Conservation (phyloP, 2,888 invertebrate genomes). For the Aphelenchoides bicaudatus region DNA sequence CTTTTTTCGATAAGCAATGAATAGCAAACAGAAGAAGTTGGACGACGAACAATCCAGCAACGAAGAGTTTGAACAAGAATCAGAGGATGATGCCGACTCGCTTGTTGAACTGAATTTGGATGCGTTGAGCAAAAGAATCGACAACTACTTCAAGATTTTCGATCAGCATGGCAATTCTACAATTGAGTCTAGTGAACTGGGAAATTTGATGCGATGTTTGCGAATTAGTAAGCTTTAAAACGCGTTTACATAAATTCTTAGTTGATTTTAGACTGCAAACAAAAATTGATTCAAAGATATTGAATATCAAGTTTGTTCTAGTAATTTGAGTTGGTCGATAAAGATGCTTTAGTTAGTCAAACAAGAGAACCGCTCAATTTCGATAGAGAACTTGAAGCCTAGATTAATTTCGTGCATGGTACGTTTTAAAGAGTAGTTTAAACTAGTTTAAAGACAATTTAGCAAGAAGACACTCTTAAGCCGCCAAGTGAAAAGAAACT, state of each 20-base stretch:
- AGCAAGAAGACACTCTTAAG: constrained; percentile 24
- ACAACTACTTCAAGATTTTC: constrained; percentile 24
- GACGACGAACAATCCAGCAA: background rate
- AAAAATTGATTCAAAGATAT: constrained; percentile 25
- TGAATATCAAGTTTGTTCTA: constrained; percentile 62
- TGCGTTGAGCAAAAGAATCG: constrained; percentile 13
- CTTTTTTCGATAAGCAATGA: background rate
- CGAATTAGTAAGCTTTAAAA: no score
- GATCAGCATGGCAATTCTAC: constrained; percentile 27
- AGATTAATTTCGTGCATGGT: constrained; percentile 27
- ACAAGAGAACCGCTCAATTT: constrained; percentile 11
- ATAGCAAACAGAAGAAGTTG: background rate
- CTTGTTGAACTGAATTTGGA: constrained; percentile 23
- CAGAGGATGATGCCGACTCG: constrained; percentile 21
- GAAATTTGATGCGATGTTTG: constrained; percentile 29
- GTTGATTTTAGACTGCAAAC: no score
- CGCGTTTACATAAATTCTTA: no score
- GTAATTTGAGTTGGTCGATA: background rate
- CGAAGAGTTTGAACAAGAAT: constrained; percentile 4
- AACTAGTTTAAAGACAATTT: no score
- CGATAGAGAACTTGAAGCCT: constrained; percentile 25
- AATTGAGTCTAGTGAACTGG: constrained; percentile 28
- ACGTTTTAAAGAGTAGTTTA: no score
- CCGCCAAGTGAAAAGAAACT: constrained; percentile 25
- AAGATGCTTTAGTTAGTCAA: constrained; percentile 9